These are phyloP conservation scores for Agonopterix heracliana DNA, from an alignment of 2,888 invertebrate species.

Conservation along the genomic window DNA sequence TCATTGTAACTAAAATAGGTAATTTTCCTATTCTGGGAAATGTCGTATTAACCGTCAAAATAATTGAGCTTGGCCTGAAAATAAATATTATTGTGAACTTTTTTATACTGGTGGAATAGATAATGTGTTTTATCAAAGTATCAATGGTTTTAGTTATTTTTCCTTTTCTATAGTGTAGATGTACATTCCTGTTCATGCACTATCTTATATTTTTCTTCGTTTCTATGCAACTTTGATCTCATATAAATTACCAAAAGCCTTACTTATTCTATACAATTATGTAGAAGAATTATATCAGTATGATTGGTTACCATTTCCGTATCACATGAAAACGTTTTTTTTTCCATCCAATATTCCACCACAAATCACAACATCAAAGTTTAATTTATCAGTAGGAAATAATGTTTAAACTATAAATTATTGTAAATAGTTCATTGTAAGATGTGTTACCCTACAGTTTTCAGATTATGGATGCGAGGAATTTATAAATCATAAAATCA, in stretches of 20 bases:
- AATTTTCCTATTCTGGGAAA: constrained; percentile 23
- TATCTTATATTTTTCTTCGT: not conserved
- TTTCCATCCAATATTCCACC: constrained; percentile 8
- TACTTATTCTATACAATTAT: constrained; percentile 23
- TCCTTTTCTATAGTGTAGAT: constrained; percentile 18
- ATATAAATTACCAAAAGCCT: constrained; percentile 57
- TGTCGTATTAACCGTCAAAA: constrained; percentile 13
- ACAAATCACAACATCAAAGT: not conserved
- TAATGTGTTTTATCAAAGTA: constrained; percentile 3
- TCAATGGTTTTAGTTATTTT: constrained; percentile 11
- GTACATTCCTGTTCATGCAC: constrained; percentile 21
- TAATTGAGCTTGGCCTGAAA: constrained; percentile 7
- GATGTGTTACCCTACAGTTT: constrained; percentile 13
- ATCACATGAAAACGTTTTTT: not conserved
- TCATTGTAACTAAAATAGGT: constrained; percentile 22
- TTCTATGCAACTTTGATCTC: constrained; percentile 49
- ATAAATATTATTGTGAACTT: not conserved
- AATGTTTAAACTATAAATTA: not conserved
- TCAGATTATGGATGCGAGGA: constrained; percentile 16
- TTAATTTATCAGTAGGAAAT: not conserved
- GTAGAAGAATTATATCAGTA: constrained; percentile 24
- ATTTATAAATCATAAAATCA: constrained; percentile 1
- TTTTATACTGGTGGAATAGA: constrained; percentile 13
- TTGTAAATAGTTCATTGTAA: constrained; percentile 19
- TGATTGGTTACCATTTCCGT: constrained; percentile 41